Evolutionary conservation across 2,797 vertebrate species (phyloP), one percentile per base, ranked within the genome.

Genomic region (Dallia pectoralis): DNA sequence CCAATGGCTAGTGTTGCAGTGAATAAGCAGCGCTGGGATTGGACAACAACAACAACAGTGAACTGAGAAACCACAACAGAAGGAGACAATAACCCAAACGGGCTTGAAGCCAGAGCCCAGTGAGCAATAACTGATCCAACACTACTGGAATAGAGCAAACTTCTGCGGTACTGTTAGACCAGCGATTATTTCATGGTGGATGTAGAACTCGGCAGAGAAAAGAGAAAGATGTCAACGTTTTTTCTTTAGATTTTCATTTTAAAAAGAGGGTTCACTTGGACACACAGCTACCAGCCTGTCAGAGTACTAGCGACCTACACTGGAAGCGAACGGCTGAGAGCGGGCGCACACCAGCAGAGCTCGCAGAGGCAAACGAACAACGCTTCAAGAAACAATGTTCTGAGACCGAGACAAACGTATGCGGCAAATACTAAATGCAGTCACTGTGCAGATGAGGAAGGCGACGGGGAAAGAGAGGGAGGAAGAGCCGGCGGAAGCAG

Each of bases 341-440:
- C 82, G 85, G 90, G 88, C 76, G 75, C 75, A 77, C 73, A 61
- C 79, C 51, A 63, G 36, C 71, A 44, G 49, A 69, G 62, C 25
- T 70, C 62, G 4, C 69, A 59, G 59, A 48, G 27, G 62, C 40
- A 29, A 67, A 44, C 63, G 29, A 61, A 48, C n/a, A 53, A 56
- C 2, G 36, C 51, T 49, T 19, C 49, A 59, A 61, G 18, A 48
- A 56, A 32, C 11, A n/a, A 3, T 32, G 19, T 53, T 32, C 27
- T 16, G 63, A 61, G 56, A 22, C 30, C 15, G 27, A 64, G n/a
- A 70, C 18, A 62, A 16, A 18, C 48, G 27, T 47, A 8, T 63
- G 22, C 25, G 49, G 16, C 29, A 47, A 49, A 69, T 29, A 22
- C 44, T 12, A 70, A n/a, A 66, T 53, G 12, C n/a, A 48, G 64